Conservation (phyloP, 2,797 vertebrate species). For the Sus cebifrons region DNA sequence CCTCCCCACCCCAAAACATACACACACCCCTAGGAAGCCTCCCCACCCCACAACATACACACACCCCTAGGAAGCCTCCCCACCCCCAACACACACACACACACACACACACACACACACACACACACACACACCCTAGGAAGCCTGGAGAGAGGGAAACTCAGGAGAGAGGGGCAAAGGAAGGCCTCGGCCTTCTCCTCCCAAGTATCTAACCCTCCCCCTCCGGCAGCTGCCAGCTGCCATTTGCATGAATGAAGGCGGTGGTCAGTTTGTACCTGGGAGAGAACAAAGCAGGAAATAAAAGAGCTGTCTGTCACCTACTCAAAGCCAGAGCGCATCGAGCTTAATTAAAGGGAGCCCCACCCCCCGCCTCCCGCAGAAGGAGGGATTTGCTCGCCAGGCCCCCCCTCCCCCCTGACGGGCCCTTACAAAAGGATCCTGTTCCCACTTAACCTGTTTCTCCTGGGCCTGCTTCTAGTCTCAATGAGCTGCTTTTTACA, state of each 20-base stretch:
- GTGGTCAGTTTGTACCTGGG: conserved; percentile 22
- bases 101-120: no score
- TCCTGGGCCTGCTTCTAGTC: background rate
- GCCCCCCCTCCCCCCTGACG: background rate
- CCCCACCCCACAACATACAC: no score
- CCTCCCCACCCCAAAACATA: no score
- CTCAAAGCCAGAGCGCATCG: background rate
- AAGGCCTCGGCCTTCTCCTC: background rate
- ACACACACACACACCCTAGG: background rate
- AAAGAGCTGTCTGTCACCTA: background rate
- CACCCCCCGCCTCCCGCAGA: background rate
- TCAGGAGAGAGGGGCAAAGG: background rate
- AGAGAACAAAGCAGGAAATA: conserved; percentile 42
- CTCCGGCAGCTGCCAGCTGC: background rate
- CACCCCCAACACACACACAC: background rate
- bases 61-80: no score
- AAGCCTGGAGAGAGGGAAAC: background rate
- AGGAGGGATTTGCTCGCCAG: background rate
- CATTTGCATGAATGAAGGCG: background rate
- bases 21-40: background rate
- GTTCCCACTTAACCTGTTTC: conserved; percentile 66
- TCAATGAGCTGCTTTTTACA: background rate
- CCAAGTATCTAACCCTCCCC: background rate
- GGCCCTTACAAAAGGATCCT: background rate
- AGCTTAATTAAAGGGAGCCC: background rate